Conservation (phyloP, 2,888 invertebrate genomes). For the Drosophila cognata region DNA sequence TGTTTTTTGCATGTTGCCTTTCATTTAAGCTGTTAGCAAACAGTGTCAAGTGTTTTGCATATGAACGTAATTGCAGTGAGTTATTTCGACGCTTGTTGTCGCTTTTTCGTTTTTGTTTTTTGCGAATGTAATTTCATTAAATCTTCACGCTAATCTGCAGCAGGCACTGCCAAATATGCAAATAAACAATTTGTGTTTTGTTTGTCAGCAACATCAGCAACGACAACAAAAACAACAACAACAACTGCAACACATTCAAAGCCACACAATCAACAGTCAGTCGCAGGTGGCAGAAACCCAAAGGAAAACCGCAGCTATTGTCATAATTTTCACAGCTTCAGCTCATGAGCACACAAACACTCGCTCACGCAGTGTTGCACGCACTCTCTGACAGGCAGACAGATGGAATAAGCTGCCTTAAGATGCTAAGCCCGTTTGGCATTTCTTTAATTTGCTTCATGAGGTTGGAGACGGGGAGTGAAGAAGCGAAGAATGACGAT, state of each 20-base stretch:
- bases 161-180: slow-evolving; percentile 71
- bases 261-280: slow-evolving; percentile 61
- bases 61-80: slow-evolving; percentile 35
- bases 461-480: slow-evolving; percentile 1
- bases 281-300: slow-evolving; percentile 47
- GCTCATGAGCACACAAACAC: slow-evolving; percentile 15
- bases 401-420: slow-evolving; percentile 62
- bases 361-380: slow-evolving; percentile 3
- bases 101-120: slow-evolving; percentile 5
- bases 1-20: background rate
- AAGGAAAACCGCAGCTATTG: slow-evolving; percentile 47
- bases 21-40: slow-evolving; percentile 31
- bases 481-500: slow-evolving; percentile 7
- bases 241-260: slow-evolving; percentile 29
- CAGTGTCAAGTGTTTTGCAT: slow-evolving; percentile 23
- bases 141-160: slow-evolving; percentile 74
- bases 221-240: background rate
- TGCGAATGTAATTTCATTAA: slow-evolving; percentile 68
- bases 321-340: slow-evolving; percentile 58
- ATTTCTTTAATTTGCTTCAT: slow-evolving; percentile 71
- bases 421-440: slow-evolving; percentile 76
- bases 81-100: background rate
- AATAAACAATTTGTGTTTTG: slow-evolving; percentile 58
- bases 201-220: slow-evolving; percentile 6
- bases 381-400: slow-evolving; percentile 3